Evolutionary conservation across 1,140 invertebrate genomes (phyloP).

Genomic region (Rhynchophorus ferrugineus): DNA sequence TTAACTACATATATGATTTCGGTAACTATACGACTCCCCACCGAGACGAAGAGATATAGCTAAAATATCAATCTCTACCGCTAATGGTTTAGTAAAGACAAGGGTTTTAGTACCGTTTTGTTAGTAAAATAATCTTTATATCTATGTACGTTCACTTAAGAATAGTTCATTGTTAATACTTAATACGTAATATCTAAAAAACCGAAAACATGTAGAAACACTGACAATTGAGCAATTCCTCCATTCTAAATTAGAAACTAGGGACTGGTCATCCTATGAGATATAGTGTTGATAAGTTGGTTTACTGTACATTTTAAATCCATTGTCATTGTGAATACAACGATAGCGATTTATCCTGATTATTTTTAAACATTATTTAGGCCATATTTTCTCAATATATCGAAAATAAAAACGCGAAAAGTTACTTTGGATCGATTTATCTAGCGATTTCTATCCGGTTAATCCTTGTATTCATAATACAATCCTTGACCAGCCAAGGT

Average conservation of each 20-base stretch:
- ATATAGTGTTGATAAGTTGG: no score
- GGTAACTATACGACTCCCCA: not conserved
- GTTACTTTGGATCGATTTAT: no score
- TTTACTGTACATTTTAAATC: no score
- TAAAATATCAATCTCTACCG: not conserved
- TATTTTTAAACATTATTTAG: no score
- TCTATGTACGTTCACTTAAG: constrained; percentile 6
- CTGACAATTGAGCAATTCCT: constrained; percentile 26
- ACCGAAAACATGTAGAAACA: constrained; percentile 19
- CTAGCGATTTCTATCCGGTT: no score
- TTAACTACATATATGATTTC: not conserved
- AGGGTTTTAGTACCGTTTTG: constrained; percentile 22
- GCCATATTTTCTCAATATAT: no score
- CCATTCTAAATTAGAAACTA: constrained; percentile 8
- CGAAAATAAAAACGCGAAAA: no score
- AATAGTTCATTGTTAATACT: constrained; percentile 19
- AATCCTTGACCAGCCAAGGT: not conserved
- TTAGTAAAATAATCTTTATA: constrained; percentile 21
- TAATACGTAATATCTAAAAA: constrained; percentile 15
- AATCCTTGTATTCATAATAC: no score
- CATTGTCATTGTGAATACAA: no score
- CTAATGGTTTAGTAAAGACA: not conserved
- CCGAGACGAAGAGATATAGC: not conserved
- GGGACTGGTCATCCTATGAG: no score
- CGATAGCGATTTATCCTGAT: no score